Evolutionary conservation across 2,113 vertebrate species (phyloP).

Genomic region (Tyto alba): DNA sequence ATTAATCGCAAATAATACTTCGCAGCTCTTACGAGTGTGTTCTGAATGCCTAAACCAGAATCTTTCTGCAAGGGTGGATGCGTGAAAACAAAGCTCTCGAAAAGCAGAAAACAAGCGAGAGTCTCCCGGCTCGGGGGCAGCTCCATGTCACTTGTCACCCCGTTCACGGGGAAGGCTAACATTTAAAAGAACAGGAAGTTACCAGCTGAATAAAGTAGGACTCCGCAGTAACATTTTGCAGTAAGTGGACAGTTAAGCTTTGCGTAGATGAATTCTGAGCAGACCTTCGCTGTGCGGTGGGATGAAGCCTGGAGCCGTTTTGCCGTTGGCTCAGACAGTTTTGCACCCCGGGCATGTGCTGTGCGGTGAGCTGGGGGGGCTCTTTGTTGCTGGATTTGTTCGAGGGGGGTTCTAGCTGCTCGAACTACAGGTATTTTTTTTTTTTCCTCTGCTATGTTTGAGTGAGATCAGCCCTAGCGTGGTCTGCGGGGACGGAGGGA

Average conservation of each 20-base stretch:
- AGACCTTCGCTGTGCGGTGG: neutral
- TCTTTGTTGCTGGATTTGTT: neutral
- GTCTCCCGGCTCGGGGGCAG: accelerated
- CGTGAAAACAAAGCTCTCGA: neutral
- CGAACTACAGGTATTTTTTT: accelerated
- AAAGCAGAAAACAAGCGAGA: neutral
- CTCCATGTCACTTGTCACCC: neutral
- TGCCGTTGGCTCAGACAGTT: neutral
- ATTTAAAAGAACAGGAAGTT: neutral
- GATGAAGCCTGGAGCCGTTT: neutral
- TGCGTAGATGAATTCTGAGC: neutral
- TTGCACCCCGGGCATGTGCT: accelerated
- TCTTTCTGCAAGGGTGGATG: neutral
- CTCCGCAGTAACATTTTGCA: accelerated
- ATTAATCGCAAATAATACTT: neutral
- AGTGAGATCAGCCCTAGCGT: neutral
- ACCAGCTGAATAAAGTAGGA: neutral
- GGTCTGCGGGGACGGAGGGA: neutral
- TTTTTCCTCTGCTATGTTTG: neutral
- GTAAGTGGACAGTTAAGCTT: neutral
- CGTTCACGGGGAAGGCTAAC: accelerated
- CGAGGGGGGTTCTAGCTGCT: accelerated
- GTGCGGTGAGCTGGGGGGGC: neutral
- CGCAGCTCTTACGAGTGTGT: neutral
- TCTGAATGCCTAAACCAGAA: neutral